Evolutionary conservation across 2,888 invertebrate genomes (phyloP), one percentile per base, ranked within the genome.

Genomic region (Lycaena phlaeas): DNA sequence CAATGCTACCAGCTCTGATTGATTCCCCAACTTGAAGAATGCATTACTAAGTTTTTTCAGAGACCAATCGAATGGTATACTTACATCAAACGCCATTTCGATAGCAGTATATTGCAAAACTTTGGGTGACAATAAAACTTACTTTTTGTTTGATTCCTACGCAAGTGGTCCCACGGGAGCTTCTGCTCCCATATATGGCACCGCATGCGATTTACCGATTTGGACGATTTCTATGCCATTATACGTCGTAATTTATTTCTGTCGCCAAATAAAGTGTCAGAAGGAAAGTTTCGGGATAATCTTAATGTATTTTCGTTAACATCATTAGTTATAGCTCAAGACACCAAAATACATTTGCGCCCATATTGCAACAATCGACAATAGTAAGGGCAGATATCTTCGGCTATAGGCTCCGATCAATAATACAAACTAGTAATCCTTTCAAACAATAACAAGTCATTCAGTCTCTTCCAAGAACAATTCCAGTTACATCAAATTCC

Each of bases 121-220:
- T 38, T 9, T 17, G 10, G 14, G 5, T 10, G 28, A 38, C 1
- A 29, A 25, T 44, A 10, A 36, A 15, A 29, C 38, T 9, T 27
- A 36, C 5, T 27, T 25, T 5, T 34, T 42, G 38, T 36, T 37
- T 34, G 29, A 43, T 27, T 51, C 43, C 4, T 44, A 51, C 36
- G 44, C 50, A 7, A 36, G 44, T 29, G 45, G 45, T 4, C 26
- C 46, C 10, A 50, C 48, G 26, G 46, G 44, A 0, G 28, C 27
- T 42, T 7, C 9, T 10, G 46, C 48, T n/a, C 40, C 48, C 4
- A 26, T 7, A 12, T 15, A 28, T 9, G 44, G 44, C 18, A 9
- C 47, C 46, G 50, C 17, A 44, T 50, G 40, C 14, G 36, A 2
- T 50, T 47, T 40, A 30, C 6, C n/a, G 25, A 37, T n/a, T 6